Base-by-base conservation (phyloP, 1,140 invertebrate species). In the Venustaconcha ellipsiformis region DNA sequence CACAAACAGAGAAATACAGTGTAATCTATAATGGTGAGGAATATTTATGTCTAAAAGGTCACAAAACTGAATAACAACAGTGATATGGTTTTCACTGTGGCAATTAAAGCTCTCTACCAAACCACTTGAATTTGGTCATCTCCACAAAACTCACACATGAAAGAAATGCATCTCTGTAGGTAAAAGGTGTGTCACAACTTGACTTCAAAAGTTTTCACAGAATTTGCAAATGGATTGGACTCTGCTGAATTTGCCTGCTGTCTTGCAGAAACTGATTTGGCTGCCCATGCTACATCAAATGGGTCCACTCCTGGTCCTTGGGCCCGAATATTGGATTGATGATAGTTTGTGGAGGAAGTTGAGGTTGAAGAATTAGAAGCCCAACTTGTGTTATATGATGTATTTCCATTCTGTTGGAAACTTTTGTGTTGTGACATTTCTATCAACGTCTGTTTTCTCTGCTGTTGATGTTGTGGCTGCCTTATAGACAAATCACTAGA, bases 241-340 rank as follows among this genome's bases (percentile, higher is more conserved):
- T 55, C 56, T 12, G 17, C 64, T 68, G 48, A 58, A 55, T 67
- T 67, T 55, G 23, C 57, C 87, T 70, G 81, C 84, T 48, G 79
- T 78, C 73, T 84, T 82, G 67, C 76, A 77, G 57, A 78, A 59
- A 74, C 76, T 79, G 14, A 70, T 77, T 63, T 74, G 68, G 94
- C 93, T 2, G 94, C 95, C 95, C 95, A 96, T 83, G 96, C 95
- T 12, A 95, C 95, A 88, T 96, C 95, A 85, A 96, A 96, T 0
- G 95, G 95, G 91, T 97, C 95, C 4, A 75, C 70, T n/a, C 90
- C 83, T 56, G 75, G 74, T 18, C 75, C 77, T 1, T 88, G 78
- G 17, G 89, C 88, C 57, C 75, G 83, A 57, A 84, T 86, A n/a
- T 73, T 78, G 60, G 82, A 78, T 14, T 78, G 74, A 57, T 76